phyloP scores from a whole-genome alignment of 1,140 invertebrate species.

The Oedothorax gibbosus region DNA sequence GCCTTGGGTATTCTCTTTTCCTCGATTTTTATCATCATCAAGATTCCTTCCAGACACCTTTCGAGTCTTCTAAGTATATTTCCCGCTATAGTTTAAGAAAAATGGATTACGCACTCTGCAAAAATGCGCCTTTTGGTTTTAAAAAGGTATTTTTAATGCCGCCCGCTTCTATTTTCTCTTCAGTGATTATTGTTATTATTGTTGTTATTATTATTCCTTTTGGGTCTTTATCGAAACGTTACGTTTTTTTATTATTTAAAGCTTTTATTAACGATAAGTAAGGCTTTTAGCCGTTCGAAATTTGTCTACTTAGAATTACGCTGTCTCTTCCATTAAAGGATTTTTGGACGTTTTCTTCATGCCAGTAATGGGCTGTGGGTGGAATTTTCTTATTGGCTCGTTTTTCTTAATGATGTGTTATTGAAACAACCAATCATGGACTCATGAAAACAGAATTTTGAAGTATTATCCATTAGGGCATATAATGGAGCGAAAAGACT shows the following conservation, averaged over 20 bases:
- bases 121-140: constrained; percentile 51
- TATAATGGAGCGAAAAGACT: too few species aligned
- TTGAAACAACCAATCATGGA: not conserved
- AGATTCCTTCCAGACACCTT: not conserved
- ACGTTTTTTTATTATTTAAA: too few species aligned
- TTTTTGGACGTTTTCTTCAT: constrained; percentile 12
- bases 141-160: constrained; percentile 58
- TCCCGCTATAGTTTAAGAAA: constrained; percentile 23
- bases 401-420: constrained; percentile 10
- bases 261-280: too few species aligned
- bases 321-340: constrained; percentile 41
- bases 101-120: constrained; percentile 51
- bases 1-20: not conserved
- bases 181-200: not conserved
- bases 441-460: not conserved
- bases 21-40: constrained; percentile 60
- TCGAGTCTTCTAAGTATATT: constrained; percentile 30
- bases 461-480: too few species aligned
- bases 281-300: constrained; percentile 11
- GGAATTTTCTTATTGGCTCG: constrained; percentile 22
- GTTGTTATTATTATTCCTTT: constrained; percentile 5
- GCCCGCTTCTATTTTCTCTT: constrained; percentile 4
- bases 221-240: not conserved
- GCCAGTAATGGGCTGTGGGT: constrained; percentile 8
- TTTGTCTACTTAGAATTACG: constrained; percentile 21